These are phyloP conservation scores for Clostera curtula DNA, from an alignment of 2,888 invertebrate genomes.

Conservation along the genomic window DNA sequence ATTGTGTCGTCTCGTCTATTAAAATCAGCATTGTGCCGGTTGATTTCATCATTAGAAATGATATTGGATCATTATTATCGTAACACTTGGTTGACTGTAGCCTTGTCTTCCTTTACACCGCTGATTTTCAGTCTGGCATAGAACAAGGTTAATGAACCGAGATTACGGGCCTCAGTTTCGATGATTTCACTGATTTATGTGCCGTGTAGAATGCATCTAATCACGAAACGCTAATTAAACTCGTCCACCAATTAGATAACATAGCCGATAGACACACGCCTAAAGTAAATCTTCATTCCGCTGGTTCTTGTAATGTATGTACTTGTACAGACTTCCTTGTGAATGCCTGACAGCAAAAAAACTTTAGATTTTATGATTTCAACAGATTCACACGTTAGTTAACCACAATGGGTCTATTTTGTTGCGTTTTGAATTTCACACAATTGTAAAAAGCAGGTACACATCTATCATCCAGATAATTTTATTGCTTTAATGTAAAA, in stretches of 20 bases:
- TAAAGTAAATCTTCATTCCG: constrained; percentile 15
- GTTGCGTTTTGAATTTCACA: constrained; percentile 30
- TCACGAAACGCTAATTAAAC: constrained; percentile 44
- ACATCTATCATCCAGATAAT: constrained; percentile 17
- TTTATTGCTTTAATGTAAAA: constrained; percentile 12
- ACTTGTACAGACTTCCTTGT: constrained; percentile 24
- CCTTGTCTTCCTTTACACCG: constrained; percentile 55
- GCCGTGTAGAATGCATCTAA: constrained; percentile 35
- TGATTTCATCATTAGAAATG: constrained; percentile 20
- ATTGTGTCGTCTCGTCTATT: constrained; percentile 28
- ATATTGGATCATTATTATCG: constrained; percentile 44
- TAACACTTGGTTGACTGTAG: constrained; percentile 51
- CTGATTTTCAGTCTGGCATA: constrained; percentile 49
- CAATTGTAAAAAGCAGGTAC: constrained; percentile 31
- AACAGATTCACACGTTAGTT: constrained; percentile 30
- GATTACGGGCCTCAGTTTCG: constrained; percentile 41
- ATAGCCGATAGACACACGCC: constrained; percentile 18
- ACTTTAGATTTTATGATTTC: constrained; percentile 23
- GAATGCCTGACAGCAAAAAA: constrained; percentile 22
- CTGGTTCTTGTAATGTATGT: constrained; percentile 21
- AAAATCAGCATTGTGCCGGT: constrained; percentile 4
- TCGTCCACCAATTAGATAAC: constrained; percentile 35
- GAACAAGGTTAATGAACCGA: constrained; percentile 52
- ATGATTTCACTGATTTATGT: constrained; percentile 59
- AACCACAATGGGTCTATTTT: constrained; percentile 27